phyloP scores from a whole-genome alignment of 2,113 vertebrate species.

The Spheniscus mendiculus region DNA sequence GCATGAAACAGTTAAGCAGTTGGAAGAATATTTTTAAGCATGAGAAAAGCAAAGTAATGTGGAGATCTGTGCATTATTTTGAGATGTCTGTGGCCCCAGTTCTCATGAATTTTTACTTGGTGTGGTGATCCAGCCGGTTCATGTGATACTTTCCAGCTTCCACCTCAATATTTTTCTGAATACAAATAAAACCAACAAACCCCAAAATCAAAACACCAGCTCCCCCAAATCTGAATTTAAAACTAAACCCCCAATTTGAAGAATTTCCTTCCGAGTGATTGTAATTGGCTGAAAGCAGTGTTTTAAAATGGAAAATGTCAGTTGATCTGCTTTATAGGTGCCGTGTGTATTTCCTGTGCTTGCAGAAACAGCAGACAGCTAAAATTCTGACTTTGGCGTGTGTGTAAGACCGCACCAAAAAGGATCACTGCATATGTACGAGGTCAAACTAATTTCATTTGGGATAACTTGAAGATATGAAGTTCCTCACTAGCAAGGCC shows the following conservation, averaged over 20 bases:
- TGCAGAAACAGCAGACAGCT: not conserved
- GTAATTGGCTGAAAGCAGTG: not conserved
- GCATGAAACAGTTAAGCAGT: slow-evolving; percentile 27
- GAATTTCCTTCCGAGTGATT: not conserved
- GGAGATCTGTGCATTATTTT: slow-evolving; percentile 9
- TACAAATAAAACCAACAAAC: not conserved
- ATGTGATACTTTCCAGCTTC: not conserved
- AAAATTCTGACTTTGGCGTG: not conserved
- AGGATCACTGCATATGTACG: not conserved
- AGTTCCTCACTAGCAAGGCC: not conserved
- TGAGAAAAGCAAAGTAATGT: not conserved
- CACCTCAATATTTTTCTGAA: not conserved
- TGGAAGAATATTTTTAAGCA: slow-evolving; percentile 31
- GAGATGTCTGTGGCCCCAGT: not conserved
- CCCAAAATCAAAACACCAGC: not conserved
- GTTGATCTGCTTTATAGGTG: not conserved
- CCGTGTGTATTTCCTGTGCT: not conserved
- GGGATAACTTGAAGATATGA: not conserved
- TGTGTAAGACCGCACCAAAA: not conserved
- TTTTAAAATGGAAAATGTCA: not conserved
- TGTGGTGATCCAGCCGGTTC: not conserved
- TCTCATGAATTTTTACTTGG: not conserved
- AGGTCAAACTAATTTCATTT: not conserved
- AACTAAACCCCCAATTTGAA: not conserved
- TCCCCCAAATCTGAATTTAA: not conserved